A percentile compares a stretch with the other conserved stretches of the same genome.
Conservation (phyloP, 2,797 vertebrate genomes). For the Hydrocynus forskahlii region DNA sequence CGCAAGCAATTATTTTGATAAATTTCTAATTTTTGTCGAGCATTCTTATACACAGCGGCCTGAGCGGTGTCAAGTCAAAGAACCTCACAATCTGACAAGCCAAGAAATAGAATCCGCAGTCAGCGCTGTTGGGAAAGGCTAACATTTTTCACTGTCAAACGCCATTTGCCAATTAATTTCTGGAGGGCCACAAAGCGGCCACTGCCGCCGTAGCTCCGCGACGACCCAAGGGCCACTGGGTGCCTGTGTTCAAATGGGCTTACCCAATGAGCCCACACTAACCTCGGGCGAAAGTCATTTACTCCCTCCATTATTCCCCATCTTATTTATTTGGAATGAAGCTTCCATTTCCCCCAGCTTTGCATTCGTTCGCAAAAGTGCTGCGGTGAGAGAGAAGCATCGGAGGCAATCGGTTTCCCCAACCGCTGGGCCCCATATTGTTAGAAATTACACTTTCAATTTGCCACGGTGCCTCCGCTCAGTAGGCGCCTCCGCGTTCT, state of each 20-base stretch:
- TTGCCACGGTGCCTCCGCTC: conserved; percentile 61
- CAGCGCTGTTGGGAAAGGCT: conserved; percentile 44
- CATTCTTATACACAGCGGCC: neutral
- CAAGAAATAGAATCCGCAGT: conserved; percentile 31
- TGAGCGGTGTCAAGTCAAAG: neutral
- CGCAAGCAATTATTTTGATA: conserved; percentile 3
- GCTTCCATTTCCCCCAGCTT: conserved; percentile 74
- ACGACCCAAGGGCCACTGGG: conserved; percentile 62
- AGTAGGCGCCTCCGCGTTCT: conserved; percentile 62
- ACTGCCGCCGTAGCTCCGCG: conserved; percentile 55
- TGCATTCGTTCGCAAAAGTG: conserved; percentile 68
- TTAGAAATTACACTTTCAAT: conserved; percentile 82
- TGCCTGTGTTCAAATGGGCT: conserved; percentile 69
- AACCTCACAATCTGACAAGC: conserved; percentile 17
- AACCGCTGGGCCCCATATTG: conserved; percentile 72
- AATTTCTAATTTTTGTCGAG: neutral
- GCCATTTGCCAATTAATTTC: conserved; percentile 69
- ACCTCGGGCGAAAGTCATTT: conserved; percentile 72
- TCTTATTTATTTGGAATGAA: conserved; percentile 73
- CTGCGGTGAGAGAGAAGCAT: conserved; percentile 58
- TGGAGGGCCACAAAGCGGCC: conserved; percentile 58
- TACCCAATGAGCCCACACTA: conserved; percentile 72
- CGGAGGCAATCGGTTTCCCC: conserved; percentile 70
- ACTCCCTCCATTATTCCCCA: conserved; percentile 66
- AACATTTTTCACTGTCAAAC: conserved; percentile 48